phyloP scores from a whole-genome alignment of 2,888 invertebrate genomes.

The Lithophane semibrunnea region DNA sequence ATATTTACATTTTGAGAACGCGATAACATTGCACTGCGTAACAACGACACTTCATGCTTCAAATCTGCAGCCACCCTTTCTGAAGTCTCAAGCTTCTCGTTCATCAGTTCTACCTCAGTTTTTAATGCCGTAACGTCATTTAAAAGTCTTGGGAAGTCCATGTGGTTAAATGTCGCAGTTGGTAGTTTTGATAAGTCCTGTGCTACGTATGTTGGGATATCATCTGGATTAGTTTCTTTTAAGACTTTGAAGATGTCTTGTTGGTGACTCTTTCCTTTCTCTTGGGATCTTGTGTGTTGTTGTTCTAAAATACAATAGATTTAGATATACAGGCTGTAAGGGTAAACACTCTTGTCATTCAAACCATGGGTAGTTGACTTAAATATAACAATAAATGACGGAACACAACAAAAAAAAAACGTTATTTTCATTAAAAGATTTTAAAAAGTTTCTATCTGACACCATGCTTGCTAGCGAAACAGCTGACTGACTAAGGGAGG shows the following conservation, averaged over 20 bases:
- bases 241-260: conserved; percentile 21
- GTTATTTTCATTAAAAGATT: too few relatives aligned
- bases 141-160: background rate
- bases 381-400: too few relatives aligned
- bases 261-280: background rate
- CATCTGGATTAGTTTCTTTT: conserved; percentile 5
- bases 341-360: too few relatives aligned
- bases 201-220: conserved; percentile 25
- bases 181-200: conserved; percentile 22
- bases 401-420: too few relatives aligned
- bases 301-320: too few relatives aligned
- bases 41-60: conserved; percentile 21
- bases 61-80: background rate
- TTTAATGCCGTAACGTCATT: conserved; percentile 22
- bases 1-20: background rate
- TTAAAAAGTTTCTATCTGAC: too few relatives aligned
- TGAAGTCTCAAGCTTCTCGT: conserved; percentile 20
- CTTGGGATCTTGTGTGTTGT: background rate
- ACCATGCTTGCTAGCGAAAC: too few relatives aligned
- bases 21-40: background rate
- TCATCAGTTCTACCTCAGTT: background rate
- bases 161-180: background rate
- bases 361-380: too few relatives aligned
- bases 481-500: too few relatives aligned
- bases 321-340: too few relatives aligned